These are phyloP conservation scores for Chiloscyllium plagiosum DNA, from an alignment of 2,113 vertebrate species.

Conservation along the genomic window DNA sequence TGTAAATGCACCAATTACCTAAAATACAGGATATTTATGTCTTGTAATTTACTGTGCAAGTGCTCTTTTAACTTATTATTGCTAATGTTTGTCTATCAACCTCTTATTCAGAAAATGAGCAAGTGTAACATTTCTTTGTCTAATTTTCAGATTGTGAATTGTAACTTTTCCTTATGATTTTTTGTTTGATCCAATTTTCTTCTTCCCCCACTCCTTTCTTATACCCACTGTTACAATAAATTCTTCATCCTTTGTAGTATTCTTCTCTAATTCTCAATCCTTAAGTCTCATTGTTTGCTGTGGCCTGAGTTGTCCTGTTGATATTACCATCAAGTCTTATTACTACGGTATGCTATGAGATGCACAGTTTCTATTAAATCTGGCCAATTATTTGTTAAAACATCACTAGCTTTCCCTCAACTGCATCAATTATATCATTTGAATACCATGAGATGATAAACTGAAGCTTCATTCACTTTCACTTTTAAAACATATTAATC, in stretches of 20 bases:
- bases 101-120: too few species aligned
- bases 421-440: background rate
- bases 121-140: too few species aligned
- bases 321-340: background rate
- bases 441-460: background rate
- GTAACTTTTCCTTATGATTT: too few species aligned
- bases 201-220: background rate
- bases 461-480: background rate
- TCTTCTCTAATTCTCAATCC: background rate
- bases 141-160: too few species aligned
- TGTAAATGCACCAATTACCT: too few species aligned
- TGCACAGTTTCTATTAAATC: background rate
- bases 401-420: background rate
- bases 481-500: background rate
- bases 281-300: background rate
- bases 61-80: too few species aligned
- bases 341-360: background rate
- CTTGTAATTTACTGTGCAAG: too few species aligned
- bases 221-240: background rate
- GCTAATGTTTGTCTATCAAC: too few species aligned
- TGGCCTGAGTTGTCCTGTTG: background rate
- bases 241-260: background rate
- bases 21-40: too few species aligned
- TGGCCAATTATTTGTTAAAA: background rate
- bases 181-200: background rate